Conservation (phyloP, 1,140 invertebrate genomes). For the Brachionus rotundiformis region DNA sequence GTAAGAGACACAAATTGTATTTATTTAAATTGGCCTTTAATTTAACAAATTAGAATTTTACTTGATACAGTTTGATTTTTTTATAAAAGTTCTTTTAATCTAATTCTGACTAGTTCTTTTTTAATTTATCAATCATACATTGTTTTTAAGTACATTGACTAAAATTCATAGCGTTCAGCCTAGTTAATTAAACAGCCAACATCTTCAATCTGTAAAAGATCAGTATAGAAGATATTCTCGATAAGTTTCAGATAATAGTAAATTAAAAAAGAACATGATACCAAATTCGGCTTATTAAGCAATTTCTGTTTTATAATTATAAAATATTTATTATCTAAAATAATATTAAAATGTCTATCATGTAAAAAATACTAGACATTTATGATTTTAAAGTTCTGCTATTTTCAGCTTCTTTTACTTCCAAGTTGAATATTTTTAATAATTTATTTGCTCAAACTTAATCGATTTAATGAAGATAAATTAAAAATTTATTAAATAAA, state of each 20-base stretch:
- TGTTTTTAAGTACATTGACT: too few species aligned
- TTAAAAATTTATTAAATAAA: not conserved
- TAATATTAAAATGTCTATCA: not conserved
- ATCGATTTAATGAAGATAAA: not conserved
- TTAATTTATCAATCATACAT: too few species aligned
- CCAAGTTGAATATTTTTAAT: not conserved
- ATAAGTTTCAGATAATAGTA: not conserved
- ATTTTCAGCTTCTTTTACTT: not conserved
- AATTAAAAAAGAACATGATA: not conserved
- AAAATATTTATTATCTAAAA: not conserved
- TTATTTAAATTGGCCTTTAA: too few species aligned
- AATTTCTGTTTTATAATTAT: not conserved
- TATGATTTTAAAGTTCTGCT: not conserved
- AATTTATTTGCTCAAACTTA: not conserved
- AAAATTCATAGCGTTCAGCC: too few species aligned
- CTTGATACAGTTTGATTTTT: too few species aligned
- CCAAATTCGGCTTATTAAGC: not conserved
- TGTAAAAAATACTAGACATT: not conserved
- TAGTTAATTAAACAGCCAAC: not conserved
- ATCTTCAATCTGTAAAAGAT: not conserved
- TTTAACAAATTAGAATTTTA: too few species aligned
- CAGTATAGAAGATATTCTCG: not conserved
- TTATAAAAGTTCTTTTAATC: too few species aligned
- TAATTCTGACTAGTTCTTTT: too few species aligned
- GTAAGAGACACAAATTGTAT: too few species aligned